Evolutionary conservation across 2,797 vertebrate genomes (phyloP).

Genomic region (Pseudomugil tenellus): DNA sequence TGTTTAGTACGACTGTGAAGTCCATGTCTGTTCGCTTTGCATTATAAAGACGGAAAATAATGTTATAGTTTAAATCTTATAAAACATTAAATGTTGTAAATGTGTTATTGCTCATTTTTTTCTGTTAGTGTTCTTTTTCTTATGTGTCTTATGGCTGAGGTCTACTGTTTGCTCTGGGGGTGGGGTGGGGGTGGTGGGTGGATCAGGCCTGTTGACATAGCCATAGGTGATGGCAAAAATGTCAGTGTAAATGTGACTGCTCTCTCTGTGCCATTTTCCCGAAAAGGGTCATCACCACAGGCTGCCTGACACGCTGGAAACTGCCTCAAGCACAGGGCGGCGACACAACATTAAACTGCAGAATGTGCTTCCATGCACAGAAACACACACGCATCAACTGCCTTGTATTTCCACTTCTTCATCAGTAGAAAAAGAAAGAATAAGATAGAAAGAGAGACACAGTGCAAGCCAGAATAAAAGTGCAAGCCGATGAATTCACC

Average conservation of each 20-base stretch:
- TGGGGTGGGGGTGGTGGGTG: conserved; percentile 22
- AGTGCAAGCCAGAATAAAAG: conserved; percentile 73
- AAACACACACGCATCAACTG: conserved; percentile 32
- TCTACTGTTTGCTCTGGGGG: conserved; percentile 33
- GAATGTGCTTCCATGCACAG: conserved; percentile 50
- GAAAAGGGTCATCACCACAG: conserved; percentile 82
- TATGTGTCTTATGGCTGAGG: conserved; percentile 42
- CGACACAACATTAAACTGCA: conserved; percentile 81
- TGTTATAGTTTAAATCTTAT: conserved; percentile 11
- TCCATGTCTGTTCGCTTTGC: background rate
- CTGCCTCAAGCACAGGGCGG: conserved; percentile 72
- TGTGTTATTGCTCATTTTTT: conserved; percentile 29
- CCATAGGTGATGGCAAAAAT: conserved; percentile 87
- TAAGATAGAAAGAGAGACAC: conserved; percentile 46
- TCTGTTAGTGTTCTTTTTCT: conserved; percentile 20
- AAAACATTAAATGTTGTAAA: conserved; percentile 18
- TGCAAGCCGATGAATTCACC: conserved; percentile 77
- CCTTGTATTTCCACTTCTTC: conserved; percentile 71
- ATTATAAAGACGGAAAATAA: background rate
- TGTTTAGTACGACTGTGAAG: background rate
- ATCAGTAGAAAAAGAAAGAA: conserved; percentile 62
- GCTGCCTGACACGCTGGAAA: conserved; percentile 80
- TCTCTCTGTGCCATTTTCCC: conserved; percentile 80
- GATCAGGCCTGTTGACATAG: conserved; percentile 80
- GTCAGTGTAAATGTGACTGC: conserved; percentile 86